Evolutionary conservation across 2,113 vertebrate genomes (phyloP).

Genomic region (Platysteira castanea): DNA sequence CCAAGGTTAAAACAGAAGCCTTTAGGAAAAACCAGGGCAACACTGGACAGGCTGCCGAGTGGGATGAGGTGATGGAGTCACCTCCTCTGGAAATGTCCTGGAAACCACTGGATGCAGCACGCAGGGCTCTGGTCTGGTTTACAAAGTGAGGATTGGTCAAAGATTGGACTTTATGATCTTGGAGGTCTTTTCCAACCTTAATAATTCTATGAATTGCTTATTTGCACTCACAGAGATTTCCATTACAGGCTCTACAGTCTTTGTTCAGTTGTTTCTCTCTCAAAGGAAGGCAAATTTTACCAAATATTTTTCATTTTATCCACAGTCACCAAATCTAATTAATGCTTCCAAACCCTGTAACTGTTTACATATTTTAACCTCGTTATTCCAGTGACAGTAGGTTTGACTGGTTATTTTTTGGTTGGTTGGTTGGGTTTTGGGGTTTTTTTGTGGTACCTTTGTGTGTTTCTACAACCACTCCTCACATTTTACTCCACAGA

Average conservation of each 20-base stretch:
- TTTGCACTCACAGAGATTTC: background rate
- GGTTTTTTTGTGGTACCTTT: fast-evolving
- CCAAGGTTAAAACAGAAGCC: too few species aligned
- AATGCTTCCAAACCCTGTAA: background rate
- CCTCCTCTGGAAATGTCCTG: background rate
- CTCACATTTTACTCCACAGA: background rate
- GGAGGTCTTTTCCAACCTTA: background rate
- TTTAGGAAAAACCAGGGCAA: too few species aligned
- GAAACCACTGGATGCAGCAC: background rate
- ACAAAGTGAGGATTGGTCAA: too few species aligned
- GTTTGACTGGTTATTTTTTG: background rate
- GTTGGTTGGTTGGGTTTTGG: fast-evolving
- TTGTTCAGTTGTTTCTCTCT: background rate
- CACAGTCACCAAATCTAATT: background rate
- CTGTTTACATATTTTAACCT: background rate
- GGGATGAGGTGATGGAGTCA: background rate
- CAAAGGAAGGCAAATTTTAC: background rate
- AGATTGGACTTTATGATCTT: background rate
- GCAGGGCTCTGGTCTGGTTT: too few species aligned
- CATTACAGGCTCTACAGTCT: background rate
- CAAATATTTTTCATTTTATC: background rate
- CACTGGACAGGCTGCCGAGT: too few species aligned
- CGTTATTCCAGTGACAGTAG: background rate
- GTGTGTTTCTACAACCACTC: background rate
- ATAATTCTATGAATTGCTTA: background rate